Evolutionary conservation across 2,888 invertebrate genomes (phyloP).

Genomic region (Ectobius pallidus): DNA sequence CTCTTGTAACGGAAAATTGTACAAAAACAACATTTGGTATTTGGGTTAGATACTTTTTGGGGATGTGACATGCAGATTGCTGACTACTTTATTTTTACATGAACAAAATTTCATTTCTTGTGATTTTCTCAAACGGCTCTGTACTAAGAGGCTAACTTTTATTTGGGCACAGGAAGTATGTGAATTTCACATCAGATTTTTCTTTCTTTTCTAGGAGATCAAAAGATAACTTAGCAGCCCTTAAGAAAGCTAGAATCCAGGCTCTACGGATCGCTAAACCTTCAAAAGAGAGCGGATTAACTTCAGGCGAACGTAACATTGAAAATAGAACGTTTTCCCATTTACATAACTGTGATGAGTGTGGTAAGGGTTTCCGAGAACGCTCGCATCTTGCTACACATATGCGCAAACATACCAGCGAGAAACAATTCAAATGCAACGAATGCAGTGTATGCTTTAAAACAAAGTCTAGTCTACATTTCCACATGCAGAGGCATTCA

Average conservation of each 20-base stretch:
- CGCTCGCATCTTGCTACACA: slow-evolving; percentile 27
- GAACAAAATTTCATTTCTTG: too few relatives aligned
- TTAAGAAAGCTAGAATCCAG: neutral
- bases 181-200: too few relatives aligned
- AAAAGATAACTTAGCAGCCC: neutral
- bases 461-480: slow-evolving; percentile 32
- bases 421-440: slow-evolving; percentile 22
- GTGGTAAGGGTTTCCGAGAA: slow-evolving; percentile 21
- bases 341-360: slow-evolving; percentile 21
- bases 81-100: too few relatives aligned
- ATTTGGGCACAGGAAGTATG: too few relatives aligned
- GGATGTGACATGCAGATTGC: too few relatives aligned
- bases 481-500: slow-evolving; percentile 29
- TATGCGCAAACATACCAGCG: slow-evolving; percentile 17
- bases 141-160: too few relatives aligned
- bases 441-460: slow-evolving; percentile 29
- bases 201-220: too few relatives aligned
- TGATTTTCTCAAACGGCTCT: too few relatives aligned
- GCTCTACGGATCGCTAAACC: neutral
- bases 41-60: too few relatives aligned
- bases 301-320: neutral
- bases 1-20: too few relatives aligned
- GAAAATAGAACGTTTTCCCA: neutral
- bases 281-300: neutral
- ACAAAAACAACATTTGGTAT: too few relatives aligned